phyloP scores from a whole-genome alignment of 2,888 invertebrate genomes.

The Branchinecta sandiegonensis region DNA sequence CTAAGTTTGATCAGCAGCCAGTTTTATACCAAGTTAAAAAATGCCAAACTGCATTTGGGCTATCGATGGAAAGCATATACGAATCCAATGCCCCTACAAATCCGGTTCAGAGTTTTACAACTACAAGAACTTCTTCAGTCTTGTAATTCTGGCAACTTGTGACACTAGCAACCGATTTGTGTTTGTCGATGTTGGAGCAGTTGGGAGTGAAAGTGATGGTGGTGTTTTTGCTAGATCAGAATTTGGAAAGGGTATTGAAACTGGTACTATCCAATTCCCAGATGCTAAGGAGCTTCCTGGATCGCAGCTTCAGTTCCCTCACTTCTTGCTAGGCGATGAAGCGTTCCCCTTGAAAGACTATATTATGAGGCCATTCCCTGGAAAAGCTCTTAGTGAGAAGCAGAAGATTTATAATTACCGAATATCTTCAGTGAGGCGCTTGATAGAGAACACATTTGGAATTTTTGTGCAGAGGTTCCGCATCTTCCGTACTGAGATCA shows the following conservation, averaged over 20 bases:
- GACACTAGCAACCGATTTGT: conserved; percentile 22
- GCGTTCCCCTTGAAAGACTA: conserved; percentile 20
- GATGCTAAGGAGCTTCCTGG: conserved; percentile 19
- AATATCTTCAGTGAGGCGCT: not conserved
- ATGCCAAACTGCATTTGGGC: no score
- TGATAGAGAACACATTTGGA: conserved; percentile 21
- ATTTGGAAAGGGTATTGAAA: conserved; percentile 20
- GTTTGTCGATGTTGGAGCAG: conserved; percentile 21
- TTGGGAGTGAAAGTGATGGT: conserved; percentile 21
- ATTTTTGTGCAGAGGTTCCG: conserved; percentile 15
- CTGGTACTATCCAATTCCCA: conserved; percentile 18
- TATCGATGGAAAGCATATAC: no score
- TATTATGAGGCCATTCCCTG: conserved; percentile 23
- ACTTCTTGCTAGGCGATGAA: no score
- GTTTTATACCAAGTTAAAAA: no score
- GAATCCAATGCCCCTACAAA: no score
- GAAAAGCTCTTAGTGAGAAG: conserved; percentile 14
- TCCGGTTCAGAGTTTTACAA: conserved; percentile 18
- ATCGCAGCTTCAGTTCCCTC: conserved; percentile 5
- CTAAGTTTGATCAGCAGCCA: no score
- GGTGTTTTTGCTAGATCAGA: conserved; percentile 22
- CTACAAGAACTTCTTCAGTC: conserved; percentile 22
- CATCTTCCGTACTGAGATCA: conserved; percentile 7
- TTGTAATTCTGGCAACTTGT: conserved; percentile 21
- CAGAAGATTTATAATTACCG: conserved; percentile 15